Evolutionary conservation across 2,797 vertebrate genomes (phyloP).

Genomic region (Rhinoraja longicauda): DNA sequence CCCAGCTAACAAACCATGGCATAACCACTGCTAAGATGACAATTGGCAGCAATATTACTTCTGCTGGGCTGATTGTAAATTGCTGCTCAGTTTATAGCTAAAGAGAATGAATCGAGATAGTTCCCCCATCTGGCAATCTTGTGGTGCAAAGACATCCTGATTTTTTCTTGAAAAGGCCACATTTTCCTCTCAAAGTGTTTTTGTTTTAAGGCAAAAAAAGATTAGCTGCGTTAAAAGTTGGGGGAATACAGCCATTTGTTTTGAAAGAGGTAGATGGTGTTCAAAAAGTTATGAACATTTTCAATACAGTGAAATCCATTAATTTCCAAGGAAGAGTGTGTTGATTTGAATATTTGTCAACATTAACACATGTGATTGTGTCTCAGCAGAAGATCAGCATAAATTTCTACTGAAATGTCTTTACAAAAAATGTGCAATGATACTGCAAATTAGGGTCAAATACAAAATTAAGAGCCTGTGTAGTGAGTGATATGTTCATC

Average conservation of each 20-base stretch:
- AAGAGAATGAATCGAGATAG: not conserved
- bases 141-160: not conserved
- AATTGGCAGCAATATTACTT: not conserved
- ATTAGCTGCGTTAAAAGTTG: not conserved
- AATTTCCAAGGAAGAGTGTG: not conserved
- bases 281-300: not conserved
- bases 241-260: not conserved
- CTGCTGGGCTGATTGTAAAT: not conserved
- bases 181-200: not conserved
- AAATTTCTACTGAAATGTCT: not conserved
- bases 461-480: not conserved
- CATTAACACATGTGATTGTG: not conserved
- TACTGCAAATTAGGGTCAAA: not conserved
- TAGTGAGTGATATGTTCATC: not conserved
- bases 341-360: no score
- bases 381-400: not conserved
- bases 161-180: not conserved
- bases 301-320: not conserved
- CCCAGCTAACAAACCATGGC: not conserved
- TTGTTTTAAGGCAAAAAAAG: constrained; percentile 24
- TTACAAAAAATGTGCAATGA: not conserved
- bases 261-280: constrained; percentile 32
- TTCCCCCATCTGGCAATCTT: not conserved
- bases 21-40: not conserved
- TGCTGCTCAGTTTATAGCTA: not conserved